Conservation (phyloP, 2,888 invertebrate species). For the Scelioninae gen. 1 region DNA sequence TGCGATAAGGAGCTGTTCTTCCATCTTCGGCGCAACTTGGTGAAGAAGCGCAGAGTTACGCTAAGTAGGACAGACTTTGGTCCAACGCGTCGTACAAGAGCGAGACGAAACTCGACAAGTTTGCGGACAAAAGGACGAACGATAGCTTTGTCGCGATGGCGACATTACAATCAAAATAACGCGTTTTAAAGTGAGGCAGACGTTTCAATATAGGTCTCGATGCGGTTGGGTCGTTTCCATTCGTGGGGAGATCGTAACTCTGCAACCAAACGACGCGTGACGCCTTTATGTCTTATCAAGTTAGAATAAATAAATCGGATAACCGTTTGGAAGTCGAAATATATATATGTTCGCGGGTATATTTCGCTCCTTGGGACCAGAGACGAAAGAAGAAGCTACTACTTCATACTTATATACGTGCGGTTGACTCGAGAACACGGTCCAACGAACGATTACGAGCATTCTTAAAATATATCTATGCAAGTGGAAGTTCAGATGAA, state of each 20-base stretch:
- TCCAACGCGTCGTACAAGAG: conserved; percentile 42
- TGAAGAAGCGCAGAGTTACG: conserved; percentile 59
- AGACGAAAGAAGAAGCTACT: conserved; percentile 45
- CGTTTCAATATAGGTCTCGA: conserved; percentile 71
- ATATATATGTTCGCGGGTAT: conserved; percentile 24
- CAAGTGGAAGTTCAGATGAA: conserved; percentile 26
- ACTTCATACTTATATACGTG: conserved; percentile 69
- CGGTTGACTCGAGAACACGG: conserved; percentile 66
- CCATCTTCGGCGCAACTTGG: conserved; percentile 72
- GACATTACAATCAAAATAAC: conserved; percentile 80
- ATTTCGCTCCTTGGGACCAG: conserved; percentile 26
- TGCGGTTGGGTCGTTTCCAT: conserved; percentile 67
- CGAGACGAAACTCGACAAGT: conserved; percentile 63
- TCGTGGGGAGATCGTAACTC: conserved; percentile 73
- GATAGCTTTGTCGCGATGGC: conserved; percentile 76
- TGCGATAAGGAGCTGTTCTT: conserved; percentile 81
- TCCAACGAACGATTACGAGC: conserved; percentile 70
- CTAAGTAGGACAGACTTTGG: conserved; percentile 68
- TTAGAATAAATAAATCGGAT: conserved; percentile 77
- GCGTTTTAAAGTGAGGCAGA: conserved; percentile 80
- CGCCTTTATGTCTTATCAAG: conserved; percentile 75
- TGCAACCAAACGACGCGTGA: conserved; percentile 76
- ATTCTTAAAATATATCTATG: conserved; percentile 63
- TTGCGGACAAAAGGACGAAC: conserved; percentile 68
- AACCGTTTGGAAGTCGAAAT: conserved; percentile 57